A percentile compares a stretch with the other conserved stretches of the same genome.
Evolutionary conservation across 2,797 vertebrate species (phyloP).

Genomic region (Takifugu rubripes): DNA sequence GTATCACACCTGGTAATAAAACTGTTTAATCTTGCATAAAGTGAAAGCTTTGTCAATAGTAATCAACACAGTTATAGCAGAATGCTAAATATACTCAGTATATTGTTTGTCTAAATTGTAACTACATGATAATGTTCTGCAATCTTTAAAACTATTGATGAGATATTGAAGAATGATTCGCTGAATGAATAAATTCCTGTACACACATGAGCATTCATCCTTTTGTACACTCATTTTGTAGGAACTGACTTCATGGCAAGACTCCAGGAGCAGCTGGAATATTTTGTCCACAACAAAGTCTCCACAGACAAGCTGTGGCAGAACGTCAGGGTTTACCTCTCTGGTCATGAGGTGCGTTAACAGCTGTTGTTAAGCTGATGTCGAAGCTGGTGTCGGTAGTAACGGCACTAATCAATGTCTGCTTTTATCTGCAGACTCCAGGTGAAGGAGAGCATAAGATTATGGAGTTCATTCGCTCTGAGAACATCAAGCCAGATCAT

Average conservation of each 20-base stretch:
- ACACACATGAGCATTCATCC: too few species aligned
- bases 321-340: slow-evolving; percentile 90
- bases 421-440: slow-evolving; percentile 78
- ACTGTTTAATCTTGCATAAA: not conserved
- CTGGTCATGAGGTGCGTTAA: slow-evolving; percentile 90
- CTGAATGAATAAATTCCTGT: too few species aligned
- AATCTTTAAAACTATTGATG: too few species aligned
- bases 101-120: too few species aligned
- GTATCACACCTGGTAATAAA: slow-evolving; percentile 92
- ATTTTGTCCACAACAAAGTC: slow-evolving; percentile 96
- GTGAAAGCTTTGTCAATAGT: not conserved
- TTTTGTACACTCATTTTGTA: slow-evolving; percentile 28
- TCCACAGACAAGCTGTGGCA: slow-evolving; percentile 94
- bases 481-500: slow-evolving; percentile 84
- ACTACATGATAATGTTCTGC: too few species aligned
- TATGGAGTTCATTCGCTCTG: slow-evolving; percentile 98
- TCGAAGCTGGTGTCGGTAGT: not conserved
- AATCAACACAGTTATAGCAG: not conserved
- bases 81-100: too few species aligned
- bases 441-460: slow-evolving; percentile 99
- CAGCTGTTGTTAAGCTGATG: not conserved
- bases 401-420: not conserved
- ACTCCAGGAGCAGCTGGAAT: slow-evolving; percentile 94
- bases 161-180: too few species aligned
- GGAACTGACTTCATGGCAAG: slow-evolving; percentile 97